Evolutionary conservation across 2,888 invertebrate species (phyloP), one percentile per base, ranked within the genome.

Genomic region (Tiliacea citrago): DNA sequence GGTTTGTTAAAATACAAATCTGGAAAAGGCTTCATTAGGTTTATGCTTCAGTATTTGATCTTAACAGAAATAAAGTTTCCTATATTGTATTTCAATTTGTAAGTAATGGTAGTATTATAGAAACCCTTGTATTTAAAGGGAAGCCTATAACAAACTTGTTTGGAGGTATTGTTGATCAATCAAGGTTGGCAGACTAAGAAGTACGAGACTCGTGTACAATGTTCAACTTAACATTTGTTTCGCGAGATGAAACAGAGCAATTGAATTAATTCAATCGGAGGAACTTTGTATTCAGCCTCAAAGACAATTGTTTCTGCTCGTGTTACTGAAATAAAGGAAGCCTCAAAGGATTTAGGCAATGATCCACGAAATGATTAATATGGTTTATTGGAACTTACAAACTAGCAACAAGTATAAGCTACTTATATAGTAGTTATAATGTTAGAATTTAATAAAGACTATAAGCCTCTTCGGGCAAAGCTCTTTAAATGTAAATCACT

Each of bases 181-280:
- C 81, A 91, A 89, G 84, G 89, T 87, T 91, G 89, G 89, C 88
- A 89, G 92, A 90, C 89, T 79, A 88, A 87, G 82, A 90, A 90
- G 90, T 88, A 88, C 89, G 82, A 84, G 73, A 82, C 60, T 68
- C 90, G 87, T 91, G 90, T 88, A 90, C 90, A 92, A 93, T 92
- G 92, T 93, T 93, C 92, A 94, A 94, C 92, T 93, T 93, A 91
- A 94, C 94, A 94, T 94, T 94, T 93, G 94, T 92, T 93, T 91
- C 91, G 89, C 90, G 88, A 91, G 90, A 91, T 90, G 90, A 93
- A 95, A 95, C 93, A 92, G 90, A 92, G 94, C 94, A 92, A 95
- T 96, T 94, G 93, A 96, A 96, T 95, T 96, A 96, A 96, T 95
- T 95, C 95, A 94, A 96, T 96, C 93, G 94, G 86, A 90, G 90